Conservation (phyloP, 2,888 invertebrate genomes). For the Diabrotica balteata region DNA sequence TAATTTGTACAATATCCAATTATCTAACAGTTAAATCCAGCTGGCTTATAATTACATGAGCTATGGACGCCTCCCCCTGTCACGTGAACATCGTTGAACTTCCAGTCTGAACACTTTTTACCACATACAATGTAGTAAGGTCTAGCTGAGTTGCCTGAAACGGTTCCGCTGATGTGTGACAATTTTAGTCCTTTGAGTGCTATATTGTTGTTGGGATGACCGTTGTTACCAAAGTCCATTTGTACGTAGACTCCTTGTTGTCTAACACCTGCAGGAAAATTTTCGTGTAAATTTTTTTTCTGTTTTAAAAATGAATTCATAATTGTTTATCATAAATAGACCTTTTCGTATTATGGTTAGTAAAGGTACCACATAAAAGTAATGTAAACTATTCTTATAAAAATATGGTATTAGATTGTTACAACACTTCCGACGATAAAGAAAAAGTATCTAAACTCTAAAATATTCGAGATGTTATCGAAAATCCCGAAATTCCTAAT, state of each 20-base stretch:
- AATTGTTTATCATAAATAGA: background rate
- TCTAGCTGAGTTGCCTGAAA: constrained; percentile 1
- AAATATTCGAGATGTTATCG: too few relatives aligned
- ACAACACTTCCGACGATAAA: too few relatives aligned
- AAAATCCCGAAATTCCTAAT: too few relatives aligned
- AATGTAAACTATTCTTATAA: too few relatives aligned
- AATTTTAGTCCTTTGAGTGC: constrained; percentile 8
- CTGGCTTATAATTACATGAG: constrained; percentile 13
- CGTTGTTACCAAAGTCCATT: constrained; percentile 17
- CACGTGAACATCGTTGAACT: background rate
- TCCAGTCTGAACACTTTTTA: constrained; percentile 9
- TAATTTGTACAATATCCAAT: too few relatives aligned
- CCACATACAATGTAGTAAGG: constrained; percentile 11
- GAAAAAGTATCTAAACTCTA: too few relatives aligned
- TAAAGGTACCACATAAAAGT: too few relatives aligned
- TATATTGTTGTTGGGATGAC: constrained; percentile 17
- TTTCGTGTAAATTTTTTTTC: background rate
- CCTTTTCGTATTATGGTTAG: background rate
- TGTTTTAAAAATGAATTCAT: too few relatives aligned
- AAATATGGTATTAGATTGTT: too few relatives aligned
- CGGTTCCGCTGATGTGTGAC: constrained; percentile 8
- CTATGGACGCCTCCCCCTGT: constrained; percentile 8
- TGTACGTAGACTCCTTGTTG: constrained; percentile 16
- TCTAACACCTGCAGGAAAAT: constrained; percentile 12
- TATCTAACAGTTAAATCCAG: constrained; percentile 9